Base-by-base conservation (phyloP, 2,888 invertebrate genomes). In the Dendrolimus pini region DNA sequence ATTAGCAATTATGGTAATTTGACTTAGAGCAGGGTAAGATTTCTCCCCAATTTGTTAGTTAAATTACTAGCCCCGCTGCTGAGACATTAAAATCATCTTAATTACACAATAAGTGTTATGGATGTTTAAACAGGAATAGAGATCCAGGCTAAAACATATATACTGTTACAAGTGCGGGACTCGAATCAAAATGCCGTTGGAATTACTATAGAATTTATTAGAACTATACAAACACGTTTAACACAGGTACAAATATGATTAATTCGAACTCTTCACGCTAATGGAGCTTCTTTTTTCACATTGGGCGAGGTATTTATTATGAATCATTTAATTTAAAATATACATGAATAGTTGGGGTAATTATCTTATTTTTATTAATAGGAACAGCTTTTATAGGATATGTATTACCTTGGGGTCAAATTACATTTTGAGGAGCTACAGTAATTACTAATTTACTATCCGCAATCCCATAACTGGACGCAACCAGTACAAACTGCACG, bases 381-480 rank as follows among this genome's bases (percentile, higher is more conserved):
- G 93, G 83, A 73, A 94, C 94, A 55, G 94, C 94, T 30, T 96
- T 96, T 80, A 85, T 95, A 91, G 95, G 95, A 0, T 96, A 96
- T 89, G 94, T 95, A 0, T 64, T 95, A 71, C 95, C 95, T 1
- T 95, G 95, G 83, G 95, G 95, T 8, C 95, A 96, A 94, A 96
- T 96, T 92, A 95, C 95, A 1, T 95, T 94, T 78, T 95, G 95
- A 92, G 95, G 94, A 1, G 95, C 95, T 0, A 95, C 95, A 53
- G 94, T 95, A n/a, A 95, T 95, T 93, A 95, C 94, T 47, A 95
- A 95, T 74, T 69, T 96, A 69, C 61, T 95, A 62, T 95, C 95
- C 0, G 94, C 94, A 2, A 92, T 95, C 9, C 95, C 95, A 0
- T 14, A 14, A 14, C 14, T 14, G 14, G 14, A 14, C 14, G 14